Conservation (phyloP, 1,140 invertebrate genomes). For the Lordiphosa clarofinis region DNA sequence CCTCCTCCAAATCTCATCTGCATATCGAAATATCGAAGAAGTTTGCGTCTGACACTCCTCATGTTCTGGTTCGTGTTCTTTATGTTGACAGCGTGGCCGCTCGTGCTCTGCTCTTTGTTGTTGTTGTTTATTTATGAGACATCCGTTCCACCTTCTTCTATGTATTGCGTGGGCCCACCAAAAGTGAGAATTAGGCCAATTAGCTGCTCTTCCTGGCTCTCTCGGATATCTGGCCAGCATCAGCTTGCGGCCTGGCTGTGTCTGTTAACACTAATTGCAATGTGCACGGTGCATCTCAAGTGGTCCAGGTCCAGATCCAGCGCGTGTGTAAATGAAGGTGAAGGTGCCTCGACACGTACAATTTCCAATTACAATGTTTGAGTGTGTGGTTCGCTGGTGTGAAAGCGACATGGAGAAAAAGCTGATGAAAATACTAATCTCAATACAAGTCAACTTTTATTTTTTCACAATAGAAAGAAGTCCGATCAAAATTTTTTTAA, state of each 20-base stretch:
- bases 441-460: too few species aligned
- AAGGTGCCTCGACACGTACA: not conserved
- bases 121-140: constrained; percentile 71
- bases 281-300: constrained; percentile 52
- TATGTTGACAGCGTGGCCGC: constrained; percentile 8
- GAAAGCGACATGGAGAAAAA: too few species aligned
- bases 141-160: constrained; percentile 21
- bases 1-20: constrained; percentile 53
- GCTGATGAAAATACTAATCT: too few species aligned
- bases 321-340: constrained; percentile 8
- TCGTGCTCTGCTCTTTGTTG: constrained; percentile 18
- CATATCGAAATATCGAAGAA: constrained; percentile 42
- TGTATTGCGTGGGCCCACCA: too few species aligned
- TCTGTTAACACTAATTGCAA: constrained; percentile 74
- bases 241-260: constrained; percentile 55
- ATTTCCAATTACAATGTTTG: not conserved
- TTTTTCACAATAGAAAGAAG: too few species aligned
- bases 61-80: constrained; percentile 66
- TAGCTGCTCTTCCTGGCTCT: constrained; percentile 59
- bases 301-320: too few species aligned
- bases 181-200: constrained; percentile 76
- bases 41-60: constrained; percentile 8
- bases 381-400: constrained; percentile 16
- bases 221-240: constrained; percentile 20
- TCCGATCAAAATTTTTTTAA: too few species aligned